Base-by-base conservation (phyloP, 2,113 vertebrate genomes). In the Zingel zingel region DNA sequence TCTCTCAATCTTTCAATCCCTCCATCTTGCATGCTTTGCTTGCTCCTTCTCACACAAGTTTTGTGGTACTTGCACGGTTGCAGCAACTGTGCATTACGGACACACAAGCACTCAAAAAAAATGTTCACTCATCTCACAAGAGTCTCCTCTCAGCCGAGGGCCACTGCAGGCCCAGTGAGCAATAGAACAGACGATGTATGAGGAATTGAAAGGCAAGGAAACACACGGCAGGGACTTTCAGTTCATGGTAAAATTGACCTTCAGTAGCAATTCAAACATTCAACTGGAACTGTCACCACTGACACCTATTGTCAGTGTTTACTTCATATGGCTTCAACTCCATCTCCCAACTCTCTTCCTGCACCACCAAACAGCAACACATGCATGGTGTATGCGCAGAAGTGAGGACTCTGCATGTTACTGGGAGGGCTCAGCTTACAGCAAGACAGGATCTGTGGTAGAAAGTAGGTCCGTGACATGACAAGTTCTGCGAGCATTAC, bases 1-100 rank as follows among this genome's bases (percentile, higher is more conserved):
- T 94, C 66, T 76, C 79, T 85, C 87, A 86, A 93, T 95, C 86
- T 79, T 77, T 87, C 88, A 72, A 68, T 89, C 88, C 82, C 86
- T 94, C 89, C 84, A 89, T 94, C 92, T 91, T 88, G 82, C 74
- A 81, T 82, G 87, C 84, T 76, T 43, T 61, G 77, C 83, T 86
- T 48, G 4, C 80, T 48, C 48, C 63, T 72, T 63, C 69, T 70
- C 68, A 45, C 74, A 53, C 66, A 79, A 16, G 64, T 64, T 73
- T 43, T 45, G 56, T 51, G 58, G 50, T 21, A 57, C 79, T 79
- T 54, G 70, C 79, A 70, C 74, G 39, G 56, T 69, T 74, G 76
- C 62, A 30, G 45, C 70, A 70, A 80, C 65, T 51, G 68, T 66
- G 79, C 59, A 58, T 77, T 25, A 39, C 43, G 58, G 58, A 80